A percentile compares a stretch with the other conserved stretches of the same genome.
Conservation (phyloP, 2,113 vertebrate species). For the Zingel zingel region DNA sequence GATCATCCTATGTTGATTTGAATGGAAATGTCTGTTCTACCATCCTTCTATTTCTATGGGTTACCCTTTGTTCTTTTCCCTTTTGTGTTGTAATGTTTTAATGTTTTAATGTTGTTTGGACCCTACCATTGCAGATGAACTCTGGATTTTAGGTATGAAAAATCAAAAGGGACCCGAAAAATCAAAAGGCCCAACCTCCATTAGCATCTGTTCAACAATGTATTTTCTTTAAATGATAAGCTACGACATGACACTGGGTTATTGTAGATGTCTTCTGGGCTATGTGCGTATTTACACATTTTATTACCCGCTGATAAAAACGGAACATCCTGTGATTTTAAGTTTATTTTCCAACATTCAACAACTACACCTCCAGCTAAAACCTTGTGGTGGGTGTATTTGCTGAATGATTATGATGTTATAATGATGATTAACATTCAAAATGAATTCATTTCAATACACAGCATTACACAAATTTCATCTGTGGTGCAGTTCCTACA, state of each 20-base stretch:
- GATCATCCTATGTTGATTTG: too few relatives aligned
- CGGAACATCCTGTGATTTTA: not conserved
- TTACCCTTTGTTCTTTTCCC: not conserved
- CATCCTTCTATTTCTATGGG: too few relatives aligned
- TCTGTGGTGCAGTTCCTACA: slow-evolving; percentile 35
- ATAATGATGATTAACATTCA: too few relatives aligned
- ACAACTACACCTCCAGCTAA: not conserved
- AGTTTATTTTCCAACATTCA: not conserved
- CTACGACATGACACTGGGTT: not conserved
- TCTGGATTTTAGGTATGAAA: not conserved
- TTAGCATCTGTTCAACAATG: not conserved
- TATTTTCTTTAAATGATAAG: not conserved
- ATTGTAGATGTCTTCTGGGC: not conserved
- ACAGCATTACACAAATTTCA: not conserved
- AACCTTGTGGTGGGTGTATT: not conserved
- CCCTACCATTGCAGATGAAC: not conserved
- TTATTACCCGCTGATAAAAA: slow-evolving; percentile 18
- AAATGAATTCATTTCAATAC: not conserved
- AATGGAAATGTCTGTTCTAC: too few relatives aligned
- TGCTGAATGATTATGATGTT: not conserved
- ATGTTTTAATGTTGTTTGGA: not conserved
- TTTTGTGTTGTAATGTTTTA: not conserved
- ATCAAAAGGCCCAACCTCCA: too few relatives aligned
- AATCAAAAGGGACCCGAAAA: not conserved
- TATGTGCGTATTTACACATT: slow-evolving; percentile 7